A percentile compares a stretch with the other conserved stretches of the same genome.
These are phyloP conservation scores for Alsophila aescularia DNA, from an alignment of 2,888 invertebrate species.

Conservation along the genomic window DNA sequence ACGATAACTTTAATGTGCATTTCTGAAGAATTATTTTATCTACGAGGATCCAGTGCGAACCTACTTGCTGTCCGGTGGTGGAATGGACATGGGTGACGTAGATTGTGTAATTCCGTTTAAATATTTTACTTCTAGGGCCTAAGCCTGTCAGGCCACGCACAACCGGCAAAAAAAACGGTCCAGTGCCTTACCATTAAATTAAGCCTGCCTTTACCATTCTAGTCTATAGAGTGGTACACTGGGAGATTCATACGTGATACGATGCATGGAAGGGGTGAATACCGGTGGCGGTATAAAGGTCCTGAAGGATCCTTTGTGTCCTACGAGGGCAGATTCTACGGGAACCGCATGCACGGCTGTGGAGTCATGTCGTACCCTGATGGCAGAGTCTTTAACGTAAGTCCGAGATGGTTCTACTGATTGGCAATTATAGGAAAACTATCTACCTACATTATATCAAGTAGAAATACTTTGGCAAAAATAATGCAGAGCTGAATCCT, in stretches of 20 bases:
- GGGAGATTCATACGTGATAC: constrained; percentile 73
- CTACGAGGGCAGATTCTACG: constrained; percentile 80
- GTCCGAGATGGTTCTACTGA: not conserved
- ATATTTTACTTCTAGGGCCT: too few relatives aligned
- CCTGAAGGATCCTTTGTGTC: constrained; percentile 51
- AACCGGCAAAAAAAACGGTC: not conserved
- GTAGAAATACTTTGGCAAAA: too few relatives aligned
- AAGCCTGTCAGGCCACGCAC: too few relatives aligned
- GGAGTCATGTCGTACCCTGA: constrained; percentile 79
- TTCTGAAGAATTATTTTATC: too few relatives aligned
- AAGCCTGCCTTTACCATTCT: not conserved
- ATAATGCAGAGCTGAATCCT: too few relatives aligned
- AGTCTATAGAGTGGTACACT: constrained; percentile 73
- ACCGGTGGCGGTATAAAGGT: constrained; percentile 63
- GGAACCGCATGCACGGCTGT: constrained; percentile 82
- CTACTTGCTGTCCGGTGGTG: too few relatives aligned
- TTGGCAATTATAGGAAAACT: not conserved
- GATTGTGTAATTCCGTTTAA: too few relatives aligned
- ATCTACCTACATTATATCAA: too few relatives aligned
- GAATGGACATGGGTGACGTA: too few relatives aligned
- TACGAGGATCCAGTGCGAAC: too few relatives aligned
- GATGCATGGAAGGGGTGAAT: constrained; percentile 79
- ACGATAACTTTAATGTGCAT: too few relatives aligned
- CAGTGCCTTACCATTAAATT: not conserved
- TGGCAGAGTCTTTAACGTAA: constrained; percentile 18